Evolutionary conservation across 2,888 invertebrate genomes (phyloP).

Genomic region (Sminthurinus aureus): DNA sequence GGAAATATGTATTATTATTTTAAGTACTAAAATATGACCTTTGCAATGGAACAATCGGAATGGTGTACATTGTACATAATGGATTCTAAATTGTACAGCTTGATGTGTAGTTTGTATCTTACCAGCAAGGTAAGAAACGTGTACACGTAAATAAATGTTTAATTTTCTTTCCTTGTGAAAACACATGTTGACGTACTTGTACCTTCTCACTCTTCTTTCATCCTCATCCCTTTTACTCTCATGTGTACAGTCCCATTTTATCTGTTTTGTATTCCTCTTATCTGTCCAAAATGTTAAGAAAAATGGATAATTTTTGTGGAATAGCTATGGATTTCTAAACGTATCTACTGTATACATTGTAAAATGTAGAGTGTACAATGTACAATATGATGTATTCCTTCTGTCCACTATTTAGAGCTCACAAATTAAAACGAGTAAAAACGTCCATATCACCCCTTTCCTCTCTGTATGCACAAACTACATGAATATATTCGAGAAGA

Average conservation of each 20-base stretch:
- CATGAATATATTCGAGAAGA: not conserved
- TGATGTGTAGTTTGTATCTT: not conserved
- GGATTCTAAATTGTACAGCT: not conserved
- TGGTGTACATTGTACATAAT: not conserved
- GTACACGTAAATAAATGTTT: conserved; percentile 5
- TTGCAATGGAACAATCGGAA: not conserved
- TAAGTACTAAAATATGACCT: not conserved
- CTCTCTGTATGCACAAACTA: no score
- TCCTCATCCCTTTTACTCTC: not conserved
- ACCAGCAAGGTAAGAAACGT: not conserved
- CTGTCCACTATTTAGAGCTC: no score
- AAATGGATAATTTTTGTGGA: not conserved
- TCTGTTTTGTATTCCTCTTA: not conserved
- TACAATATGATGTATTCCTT: no score
- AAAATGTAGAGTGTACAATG: no score
- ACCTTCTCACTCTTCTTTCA: no score
- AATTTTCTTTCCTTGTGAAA: conserved; percentile 12
- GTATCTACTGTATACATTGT: no score
- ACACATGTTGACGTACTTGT: conserved; percentile 17
- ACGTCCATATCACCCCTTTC: no score
- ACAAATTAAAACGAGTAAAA: no score
- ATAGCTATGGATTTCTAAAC: no score
- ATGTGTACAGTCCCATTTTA: not conserved
- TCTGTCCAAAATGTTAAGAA: not conserved
- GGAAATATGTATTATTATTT: no score